These are phyloP conservation scores for Crotalus helleri DNA, from an alignment of 2,113 vertebrate genomes.

Conservation along the genomic window DNA sequence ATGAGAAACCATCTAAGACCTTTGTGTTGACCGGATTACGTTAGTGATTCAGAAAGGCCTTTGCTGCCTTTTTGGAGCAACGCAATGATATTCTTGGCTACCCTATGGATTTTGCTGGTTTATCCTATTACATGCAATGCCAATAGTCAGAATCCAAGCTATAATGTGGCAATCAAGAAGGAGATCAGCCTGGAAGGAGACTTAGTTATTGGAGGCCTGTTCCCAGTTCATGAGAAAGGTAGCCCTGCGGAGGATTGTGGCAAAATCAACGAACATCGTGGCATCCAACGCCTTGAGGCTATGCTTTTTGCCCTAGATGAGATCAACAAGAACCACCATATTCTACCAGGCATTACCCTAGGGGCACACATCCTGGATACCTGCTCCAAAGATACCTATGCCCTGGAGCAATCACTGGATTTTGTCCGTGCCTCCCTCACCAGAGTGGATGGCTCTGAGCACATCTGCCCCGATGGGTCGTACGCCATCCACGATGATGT, in stretches of 20 bases:
- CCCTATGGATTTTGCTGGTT: slow-evolving; percentile 57
- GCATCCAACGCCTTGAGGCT: slow-evolving; percentile 96
- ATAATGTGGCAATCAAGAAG: slow-evolving; percentile 73
- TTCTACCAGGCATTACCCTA: slow-evolving; percentile 87
- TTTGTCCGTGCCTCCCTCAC: slow-evolving; percentile 94
- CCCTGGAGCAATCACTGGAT: slow-evolving; percentile 94
- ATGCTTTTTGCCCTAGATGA: slow-evolving; percentile 95
- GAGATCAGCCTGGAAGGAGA: slow-evolving; percentile 91
- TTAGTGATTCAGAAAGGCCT: not conserved
- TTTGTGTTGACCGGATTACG: slow-evolving; percentile 5
- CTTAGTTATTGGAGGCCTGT: slow-evolving; percentile 92
- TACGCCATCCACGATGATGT: slow-evolving; percentile 88
- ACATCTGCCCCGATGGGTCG: slow-evolving; percentile 94
- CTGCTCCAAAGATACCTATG: slow-evolving; percentile 97
- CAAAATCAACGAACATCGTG: slow-evolving; percentile 90
- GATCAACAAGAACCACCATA: slow-evolving; percentile 85
- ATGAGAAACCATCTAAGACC: slow-evolving; percentile 31
- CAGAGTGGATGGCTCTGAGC: slow-evolving; percentile 88
- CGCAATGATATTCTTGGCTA: slow-evolving; percentile 47
- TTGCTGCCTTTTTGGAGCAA: accelerated
- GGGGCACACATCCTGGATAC: slow-evolving; percentile 95
- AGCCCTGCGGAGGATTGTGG: slow-evolving; percentile 86
- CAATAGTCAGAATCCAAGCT: slow-evolving; percentile 49
- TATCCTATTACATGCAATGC: slow-evolving; percentile 43
- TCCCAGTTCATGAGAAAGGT: slow-evolving; percentile 94